Conservation (phyloP, 2,797 vertebrate genomes). For the Rallus crepitans region DNA sequence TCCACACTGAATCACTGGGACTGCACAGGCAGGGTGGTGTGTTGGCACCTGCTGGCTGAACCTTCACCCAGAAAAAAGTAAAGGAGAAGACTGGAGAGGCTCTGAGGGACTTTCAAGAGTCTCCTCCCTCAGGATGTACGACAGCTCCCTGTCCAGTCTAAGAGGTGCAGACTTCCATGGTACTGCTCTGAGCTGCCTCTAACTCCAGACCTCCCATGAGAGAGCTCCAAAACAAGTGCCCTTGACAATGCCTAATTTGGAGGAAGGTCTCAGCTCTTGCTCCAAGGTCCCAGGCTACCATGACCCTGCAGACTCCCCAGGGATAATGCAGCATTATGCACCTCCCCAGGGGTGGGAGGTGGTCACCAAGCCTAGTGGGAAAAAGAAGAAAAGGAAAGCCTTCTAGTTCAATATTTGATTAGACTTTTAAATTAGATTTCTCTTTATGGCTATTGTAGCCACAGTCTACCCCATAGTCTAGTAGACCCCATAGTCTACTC, state of each 20-base stretch:
- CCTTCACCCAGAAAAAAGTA: not conserved
- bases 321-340: not conserved
- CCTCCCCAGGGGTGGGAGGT: accelerated
- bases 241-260: not conserved
- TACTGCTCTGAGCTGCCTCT: not conserved
- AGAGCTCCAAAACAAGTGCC: not conserved
- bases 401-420: constrained; percentile 33
- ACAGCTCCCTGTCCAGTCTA: not conserved
- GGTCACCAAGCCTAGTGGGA: constrained; percentile 66
- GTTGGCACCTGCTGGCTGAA: not conserved
- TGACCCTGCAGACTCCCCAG: not conserved
- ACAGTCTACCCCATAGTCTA: too few relatives aligned
- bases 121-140: not conserved
- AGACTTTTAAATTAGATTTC: not conserved
- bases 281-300: not conserved
- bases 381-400: constrained; percentile 80
- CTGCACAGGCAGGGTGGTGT: not conserved
- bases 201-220: not conserved
- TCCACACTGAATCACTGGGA: not conserved
- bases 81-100: not conserved
- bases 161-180: not conserved
- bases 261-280: not conserved
- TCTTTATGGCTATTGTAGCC: too few relatives aligned
- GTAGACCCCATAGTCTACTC: not conserved
- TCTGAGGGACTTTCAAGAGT: not conserved